Percentiles rank a stretch among this genome's conserved stretches.
Evolutionary conservation across 2,888 invertebrate genomes (phyloP).

Genomic region (Dorcus hopei): DNA sequence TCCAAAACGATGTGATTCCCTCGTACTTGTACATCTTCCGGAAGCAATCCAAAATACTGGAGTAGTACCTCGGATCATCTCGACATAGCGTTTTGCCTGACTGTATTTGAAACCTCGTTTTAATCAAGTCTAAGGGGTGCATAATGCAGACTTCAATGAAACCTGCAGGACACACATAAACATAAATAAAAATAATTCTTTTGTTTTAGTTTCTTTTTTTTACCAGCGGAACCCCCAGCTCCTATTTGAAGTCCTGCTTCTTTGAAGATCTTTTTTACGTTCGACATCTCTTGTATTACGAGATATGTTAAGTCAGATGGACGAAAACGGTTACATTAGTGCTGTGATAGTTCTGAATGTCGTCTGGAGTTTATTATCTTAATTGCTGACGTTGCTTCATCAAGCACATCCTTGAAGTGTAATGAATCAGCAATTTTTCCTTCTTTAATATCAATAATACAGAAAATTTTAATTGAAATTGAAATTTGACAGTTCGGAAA

Average conservation of each 20-base stretch:
- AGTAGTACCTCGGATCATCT: constrained; percentile 59
- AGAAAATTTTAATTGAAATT: no score
- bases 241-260: constrained; percentile 78
- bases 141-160: constrained; percentile 94
- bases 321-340: no score
- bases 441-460: no score
- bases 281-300: constrained; percentile 11
- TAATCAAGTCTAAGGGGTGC: constrained; percentile 93
- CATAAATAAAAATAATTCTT: not conserved
- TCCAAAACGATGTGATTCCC: constrained; percentile 83
- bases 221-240: constrained; percentile 86
- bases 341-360: no score
- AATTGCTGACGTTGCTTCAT: no score
- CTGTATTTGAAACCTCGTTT: constrained; percentile 84
- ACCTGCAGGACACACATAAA: constrained; percentile 45
- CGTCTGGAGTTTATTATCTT: no score
- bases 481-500: no score
- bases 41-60: constrained; percentile 83
- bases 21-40: constrained; percentile 83
- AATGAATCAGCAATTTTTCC: no score
- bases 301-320: not conserved
- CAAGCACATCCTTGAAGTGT: no score
- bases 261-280: constrained; percentile 49
- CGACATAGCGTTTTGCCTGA: constrained; percentile 44
- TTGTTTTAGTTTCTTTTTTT: constrained; percentile 7